Conservation (phyloP, 1,140 invertebrate genomes). For the Ridgeia piscesae region DNA sequence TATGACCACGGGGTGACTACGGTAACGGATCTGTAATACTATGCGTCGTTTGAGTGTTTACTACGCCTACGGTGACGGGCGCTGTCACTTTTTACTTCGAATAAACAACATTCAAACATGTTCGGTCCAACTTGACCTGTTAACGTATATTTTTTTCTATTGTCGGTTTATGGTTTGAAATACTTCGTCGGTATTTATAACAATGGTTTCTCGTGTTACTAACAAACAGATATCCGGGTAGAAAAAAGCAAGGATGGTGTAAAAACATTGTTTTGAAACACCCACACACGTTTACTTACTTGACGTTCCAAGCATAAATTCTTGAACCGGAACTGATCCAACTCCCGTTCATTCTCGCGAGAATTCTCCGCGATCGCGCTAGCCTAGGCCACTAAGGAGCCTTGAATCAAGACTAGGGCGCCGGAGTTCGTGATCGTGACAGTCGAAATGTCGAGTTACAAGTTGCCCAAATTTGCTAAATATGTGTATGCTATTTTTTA, state of each 20-base stretch:
- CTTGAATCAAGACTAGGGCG: too few species aligned
- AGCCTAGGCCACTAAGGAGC: neutral
- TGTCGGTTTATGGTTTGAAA: neutral
- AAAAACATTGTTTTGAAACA: constrained; percentile 6
- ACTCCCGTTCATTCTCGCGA: neutral
- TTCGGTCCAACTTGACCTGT: neutral
- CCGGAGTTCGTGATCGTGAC: neutral
- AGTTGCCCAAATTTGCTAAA: neutral
- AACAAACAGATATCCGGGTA: neutral
- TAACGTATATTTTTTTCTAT: neutral
- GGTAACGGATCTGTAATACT: neutral
- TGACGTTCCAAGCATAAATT: neutral
- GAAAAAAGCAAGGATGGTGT: neutral
- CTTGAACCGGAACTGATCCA: neutral
- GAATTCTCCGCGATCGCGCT: neutral
- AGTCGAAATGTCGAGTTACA: neutral
- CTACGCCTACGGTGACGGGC: neutral
- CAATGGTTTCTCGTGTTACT: neutral
- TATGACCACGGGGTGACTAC: neutral
- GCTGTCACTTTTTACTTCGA: neutral
- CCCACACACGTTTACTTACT: neutral
- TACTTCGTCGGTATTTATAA: neutral
- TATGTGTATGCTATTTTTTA: neutral
- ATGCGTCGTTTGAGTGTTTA: neutral
- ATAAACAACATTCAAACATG: neutral